Percentiles rank a stretch among this genome's conserved stretches.
phyloP scores from a whole-genome alignment of 2,888 invertebrate species.

The Cryptocheilus praepositus region DNA sequence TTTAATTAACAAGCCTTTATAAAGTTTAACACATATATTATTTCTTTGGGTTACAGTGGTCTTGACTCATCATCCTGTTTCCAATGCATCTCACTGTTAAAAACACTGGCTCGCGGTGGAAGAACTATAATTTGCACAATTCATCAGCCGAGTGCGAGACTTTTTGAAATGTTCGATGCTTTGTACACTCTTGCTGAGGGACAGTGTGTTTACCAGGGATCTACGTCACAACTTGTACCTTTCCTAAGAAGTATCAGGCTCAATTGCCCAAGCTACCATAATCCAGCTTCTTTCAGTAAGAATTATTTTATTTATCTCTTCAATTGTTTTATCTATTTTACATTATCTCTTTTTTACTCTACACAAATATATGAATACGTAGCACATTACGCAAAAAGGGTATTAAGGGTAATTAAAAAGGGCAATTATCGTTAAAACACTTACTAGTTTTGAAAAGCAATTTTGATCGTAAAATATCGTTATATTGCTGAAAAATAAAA shows the following conservation, averaged over 20 bases:
- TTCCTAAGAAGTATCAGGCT: conserved; percentile 88
- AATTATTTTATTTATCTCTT: conserved; percentile 20
- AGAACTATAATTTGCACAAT: conserved; percentile 96
- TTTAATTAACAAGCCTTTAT: background rate
- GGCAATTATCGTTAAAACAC: too few relatives aligned
- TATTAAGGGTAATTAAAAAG: too few relatives aligned
- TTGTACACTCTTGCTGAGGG: conserved; percentile 95
- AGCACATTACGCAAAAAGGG: background rate
- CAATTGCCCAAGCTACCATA: conserved; percentile 96
- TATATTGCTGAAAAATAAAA: background rate
- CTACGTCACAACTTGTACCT: conserved; percentile 88
- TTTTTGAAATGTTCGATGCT: conserved; percentile 98
- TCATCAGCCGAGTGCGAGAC: conserved; percentile 96
- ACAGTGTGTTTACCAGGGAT: conserved; percentile 95
- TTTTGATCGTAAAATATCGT: too few relatives aligned
- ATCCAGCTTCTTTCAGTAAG: conserved; percentile 93
- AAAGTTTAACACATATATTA: background rate
- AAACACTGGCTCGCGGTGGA: conserved; percentile 91
- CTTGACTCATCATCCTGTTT: conserved; percentile 96
- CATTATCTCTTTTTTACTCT: background rate
- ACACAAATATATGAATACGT: too few relatives aligned
- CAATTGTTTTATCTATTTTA: background rate
- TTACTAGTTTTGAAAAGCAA: too few relatives aligned
- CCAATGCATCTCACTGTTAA: conserved; percentile 93
- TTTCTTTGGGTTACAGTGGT: conserved; percentile 80